Percentiles rank a stretch among this genome's conserved stretches.
Evolutionary conservation across 2,888 invertebrate genomes (phyloP).

Genomic region (Ernsta delagoae): DNA sequence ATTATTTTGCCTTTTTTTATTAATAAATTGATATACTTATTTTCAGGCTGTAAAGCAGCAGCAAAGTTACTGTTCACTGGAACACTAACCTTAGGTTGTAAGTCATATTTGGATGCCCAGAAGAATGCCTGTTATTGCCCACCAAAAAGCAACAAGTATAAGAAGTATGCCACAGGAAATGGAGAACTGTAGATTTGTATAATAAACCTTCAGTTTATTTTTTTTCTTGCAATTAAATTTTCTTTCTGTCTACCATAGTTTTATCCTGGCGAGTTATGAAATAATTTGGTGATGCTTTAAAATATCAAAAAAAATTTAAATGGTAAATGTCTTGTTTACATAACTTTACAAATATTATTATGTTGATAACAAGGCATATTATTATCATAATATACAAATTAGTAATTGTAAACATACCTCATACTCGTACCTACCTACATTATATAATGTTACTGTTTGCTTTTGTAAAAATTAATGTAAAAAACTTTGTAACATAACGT

Average conservation of each 20-base stretch:
- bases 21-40: no score
- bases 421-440: no score
- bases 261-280: no score
- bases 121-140: constrained; percentile 92
- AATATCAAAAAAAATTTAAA: no score
- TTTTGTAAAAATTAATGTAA: neutral
- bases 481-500: neutral
- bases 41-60: constrained; percentile 92
- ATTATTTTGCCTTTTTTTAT: no score
- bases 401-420: no score
- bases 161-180: constrained; percentile 76
- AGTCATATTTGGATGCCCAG: constrained; percentile 93
- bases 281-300: no score
- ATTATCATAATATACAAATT: no score
- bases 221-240: neutral
- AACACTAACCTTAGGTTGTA: constrained; percentile 94
- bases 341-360: no score
- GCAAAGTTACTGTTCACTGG: constrained; percentile 94
- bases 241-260: neutral
- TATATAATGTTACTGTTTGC: no score
- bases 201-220: neutral
- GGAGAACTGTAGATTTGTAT: constrained; percentile 60
- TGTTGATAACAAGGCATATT: no score
- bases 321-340: no score
- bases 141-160: constrained; percentile 76